Percentiles rank a stretch among this genome's conserved stretches.
These are phyloP conservation scores for Chrysolina oricalcia DNA, from an alignment of 2,888 invertebrate species.

Conservation along the genomic window DNA sequence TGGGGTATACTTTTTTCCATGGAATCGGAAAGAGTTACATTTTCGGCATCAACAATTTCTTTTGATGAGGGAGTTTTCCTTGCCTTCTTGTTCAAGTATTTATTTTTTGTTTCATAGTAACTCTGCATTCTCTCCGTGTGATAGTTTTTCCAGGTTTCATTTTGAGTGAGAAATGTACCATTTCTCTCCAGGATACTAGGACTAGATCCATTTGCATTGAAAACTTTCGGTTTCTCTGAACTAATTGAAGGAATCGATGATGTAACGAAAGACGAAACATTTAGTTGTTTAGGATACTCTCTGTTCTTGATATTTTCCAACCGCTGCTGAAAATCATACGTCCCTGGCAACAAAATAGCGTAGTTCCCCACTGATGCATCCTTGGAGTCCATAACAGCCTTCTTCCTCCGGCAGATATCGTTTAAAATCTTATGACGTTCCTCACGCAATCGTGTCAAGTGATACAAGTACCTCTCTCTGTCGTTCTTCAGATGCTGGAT, in stretches of 20 bases:
- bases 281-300: slow-evolving; percentile 15
- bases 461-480: slow-evolving; percentile 58
- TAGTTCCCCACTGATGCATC: slow-evolving; percentile 63
- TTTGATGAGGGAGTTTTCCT: not conserved
- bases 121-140: slow-evolving; percentile 40
- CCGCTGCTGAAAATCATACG: slow-evolving; percentile 58
- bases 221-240: not conserved
- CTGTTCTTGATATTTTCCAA: slow-evolving; percentile 49
- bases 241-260: slow-evolving; percentile 25
- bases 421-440: slow-evolving; percentile 56
- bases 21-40: not conserved
- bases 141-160: slow-evolving; percentile 18
- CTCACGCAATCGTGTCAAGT: slow-evolving; percentile 59
- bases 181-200: slow-evolving; percentile 22
- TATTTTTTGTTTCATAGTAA: slow-evolving; percentile 38
- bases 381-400: slow-evolving; percentile 46
- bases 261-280: slow-evolving; percentile 25
- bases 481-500: slow-evolving; percentile 57
- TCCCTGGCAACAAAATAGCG: slow-evolving; percentile 57
- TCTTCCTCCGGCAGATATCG: slow-evolving; percentile 55
- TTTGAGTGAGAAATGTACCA: not conserved
- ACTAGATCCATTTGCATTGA: slow-evolving; percentile 27
- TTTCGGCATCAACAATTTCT: not conserved
- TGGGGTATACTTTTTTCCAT: not conserved
- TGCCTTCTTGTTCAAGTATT: slow-evolving; percentile 33